Base-by-base conservation (phyloP, 2,888 invertebrate genomes). In the Smittia sp. region DNA sequence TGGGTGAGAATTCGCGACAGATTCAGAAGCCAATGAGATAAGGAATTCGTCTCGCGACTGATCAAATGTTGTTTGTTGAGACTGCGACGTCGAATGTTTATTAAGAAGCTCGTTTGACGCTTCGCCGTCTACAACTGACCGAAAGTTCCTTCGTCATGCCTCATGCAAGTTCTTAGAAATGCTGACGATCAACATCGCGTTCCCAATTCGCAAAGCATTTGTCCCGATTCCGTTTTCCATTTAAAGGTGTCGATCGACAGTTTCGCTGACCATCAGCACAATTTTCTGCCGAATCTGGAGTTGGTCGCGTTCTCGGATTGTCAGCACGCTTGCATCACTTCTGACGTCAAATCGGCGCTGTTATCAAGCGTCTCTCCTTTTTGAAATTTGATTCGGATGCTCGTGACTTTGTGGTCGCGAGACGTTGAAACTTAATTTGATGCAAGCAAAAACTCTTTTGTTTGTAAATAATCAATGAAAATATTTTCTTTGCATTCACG, bases 381-480 rank as follows among this genome's bases (percentile, higher is more conserved):
- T 2, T 46, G 58, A 58, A 22, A 58, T 3, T 24, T 13, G 24
- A 58, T 58, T 58, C 20, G 6, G 24, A 58, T 24, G 2, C 58
- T 24, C 58, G 58, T 24, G 58, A 22, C 58, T 18, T 58, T 58
- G 58, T 58, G 58, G 46, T 58, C 58, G 4, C 58, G 24, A 22
- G 20, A 7, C 20, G 18, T 24, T 58, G 58, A 58, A 58, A 58
- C 15, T 58, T 24, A 58, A 58, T 58, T 58, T 58, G 24, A 25
- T 27, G 63, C 15, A 63, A 27, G 20, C 11, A 25, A 63, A 24
- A 27, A 63, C 25, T 27, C 20, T 27, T 27, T 27, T 63, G 63
- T 63, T 63, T 63, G 63, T 63, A 63, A 63, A 63, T 25, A 63
- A 27, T 58, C 11, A 58, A 58, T 6, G 20, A 22, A 58, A 58